phyloP scores from a whole-genome alignment of 2,113 vertebrate genomes.

The Pycnonotus jocosus region DNA sequence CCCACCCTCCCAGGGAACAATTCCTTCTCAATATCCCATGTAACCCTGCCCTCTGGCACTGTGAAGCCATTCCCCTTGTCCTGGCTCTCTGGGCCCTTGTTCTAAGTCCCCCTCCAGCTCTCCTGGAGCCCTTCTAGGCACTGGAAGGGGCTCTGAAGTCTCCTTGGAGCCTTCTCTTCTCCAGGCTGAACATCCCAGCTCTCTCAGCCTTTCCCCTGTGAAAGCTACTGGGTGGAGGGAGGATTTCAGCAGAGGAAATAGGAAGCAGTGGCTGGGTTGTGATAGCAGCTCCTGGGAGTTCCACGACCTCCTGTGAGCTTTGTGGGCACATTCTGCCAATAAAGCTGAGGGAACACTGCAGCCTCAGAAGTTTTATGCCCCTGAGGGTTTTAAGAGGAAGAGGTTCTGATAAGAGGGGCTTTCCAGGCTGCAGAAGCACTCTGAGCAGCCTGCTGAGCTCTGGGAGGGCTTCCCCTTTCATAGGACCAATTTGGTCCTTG shows the following conservation, averaged over 20 bases:
- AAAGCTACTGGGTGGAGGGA: fast-evolving
- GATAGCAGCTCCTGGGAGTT: background rate
- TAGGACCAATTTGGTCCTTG: background rate
- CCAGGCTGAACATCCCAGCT: background rate
- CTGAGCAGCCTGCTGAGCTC: background rate
- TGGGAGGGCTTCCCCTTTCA: background rate
- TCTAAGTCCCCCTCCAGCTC: background rate
- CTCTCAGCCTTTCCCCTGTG: background rate
- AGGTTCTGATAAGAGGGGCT: background rate
- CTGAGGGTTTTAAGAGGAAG: background rate
- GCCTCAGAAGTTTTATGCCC: background rate
- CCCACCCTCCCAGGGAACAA: background rate
- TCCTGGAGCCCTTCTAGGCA: background rate
- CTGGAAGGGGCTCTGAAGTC: background rate
- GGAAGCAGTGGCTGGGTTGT: background rate
- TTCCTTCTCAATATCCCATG: background rate
- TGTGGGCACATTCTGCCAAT: background rate
- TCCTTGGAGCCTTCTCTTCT: background rate
- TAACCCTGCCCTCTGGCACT: background rate
- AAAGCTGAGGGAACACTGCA: fast-evolving
- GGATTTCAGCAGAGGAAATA: background rate
- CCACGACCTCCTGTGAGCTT: too few species aligned
- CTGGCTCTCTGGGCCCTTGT: background rate
- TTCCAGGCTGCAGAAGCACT: background rate
- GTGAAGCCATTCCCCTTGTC: background rate